Evolutionary conservation across 2,113 vertebrate genomes (phyloP).

Genomic region (Gavialis gangeticus): DNA sequence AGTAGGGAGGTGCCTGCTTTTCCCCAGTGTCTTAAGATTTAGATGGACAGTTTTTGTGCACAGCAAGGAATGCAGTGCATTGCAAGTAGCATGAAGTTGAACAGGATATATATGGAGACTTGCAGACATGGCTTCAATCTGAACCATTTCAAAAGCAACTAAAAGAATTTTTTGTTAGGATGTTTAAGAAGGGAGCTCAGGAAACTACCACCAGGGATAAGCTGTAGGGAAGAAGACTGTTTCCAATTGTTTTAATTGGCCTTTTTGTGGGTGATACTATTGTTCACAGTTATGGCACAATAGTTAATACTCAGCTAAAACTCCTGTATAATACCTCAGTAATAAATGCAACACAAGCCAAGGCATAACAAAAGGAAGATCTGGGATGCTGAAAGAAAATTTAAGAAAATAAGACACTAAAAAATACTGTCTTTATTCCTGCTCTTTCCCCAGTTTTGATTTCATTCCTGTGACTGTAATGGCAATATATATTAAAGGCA

Average conservation of each 20-base stretch:
- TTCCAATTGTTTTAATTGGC: not conserved
- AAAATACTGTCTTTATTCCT: not conserved
- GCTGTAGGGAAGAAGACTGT: not conserved
- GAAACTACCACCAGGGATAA: not conserved
- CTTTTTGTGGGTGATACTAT: not conserved
- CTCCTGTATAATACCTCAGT: not conserved
- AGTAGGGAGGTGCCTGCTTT: not conserved
- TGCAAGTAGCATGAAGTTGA: not conserved
- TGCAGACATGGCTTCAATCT: not conserved
- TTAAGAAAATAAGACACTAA: not conserved
- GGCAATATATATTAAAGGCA: not conserved
- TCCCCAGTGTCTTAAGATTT: not conserved
- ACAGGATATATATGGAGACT: not conserved
- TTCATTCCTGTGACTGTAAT: not conserved
- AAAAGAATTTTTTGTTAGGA: constrained; percentile 11
- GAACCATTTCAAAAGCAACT: not conserved
- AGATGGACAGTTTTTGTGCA: not conserved
- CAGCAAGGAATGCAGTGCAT: not conserved
- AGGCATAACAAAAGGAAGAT: not conserved
- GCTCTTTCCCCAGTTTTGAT: not conserved
- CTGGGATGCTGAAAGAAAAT: not conserved
- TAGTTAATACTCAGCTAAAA: not conserved
- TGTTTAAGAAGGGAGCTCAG: not conserved
- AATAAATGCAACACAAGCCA: not conserved
- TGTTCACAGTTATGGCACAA: no score